Percentiles rank a stretch among this genome's conserved stretches.
Conservation (phyloP, 2,888 invertebrate species). For the Cheilosia scutellata region DNA sequence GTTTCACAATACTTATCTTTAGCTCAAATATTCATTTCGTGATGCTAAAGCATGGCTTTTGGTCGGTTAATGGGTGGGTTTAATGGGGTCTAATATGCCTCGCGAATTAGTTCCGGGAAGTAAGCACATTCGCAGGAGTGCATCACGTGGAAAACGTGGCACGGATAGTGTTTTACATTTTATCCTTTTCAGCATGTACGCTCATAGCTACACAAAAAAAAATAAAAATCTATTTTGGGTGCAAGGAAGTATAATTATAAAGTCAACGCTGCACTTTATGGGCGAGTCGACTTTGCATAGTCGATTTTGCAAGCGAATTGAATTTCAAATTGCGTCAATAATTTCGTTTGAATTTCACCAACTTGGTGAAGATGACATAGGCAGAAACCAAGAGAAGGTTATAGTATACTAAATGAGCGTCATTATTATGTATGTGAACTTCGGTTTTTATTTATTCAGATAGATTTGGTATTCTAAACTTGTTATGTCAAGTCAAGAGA, state of each 20-base stretch:
- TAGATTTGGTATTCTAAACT: too few species aligned
- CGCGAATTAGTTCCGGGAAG: conserved; percentile 3
- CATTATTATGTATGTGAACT: too few species aligned
- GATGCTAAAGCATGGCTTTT: conserved; percentile 26
- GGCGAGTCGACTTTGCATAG: too few species aligned
- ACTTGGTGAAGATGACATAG: too few species aligned
- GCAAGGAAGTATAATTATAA: neutral
- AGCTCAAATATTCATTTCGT: conserved; percentile 38
- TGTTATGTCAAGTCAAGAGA: too few species aligned
- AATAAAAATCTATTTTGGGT: neutral
- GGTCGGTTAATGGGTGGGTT: conserved; percentile 29
- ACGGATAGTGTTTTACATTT: neutral
- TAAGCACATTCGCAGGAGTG: neutral
- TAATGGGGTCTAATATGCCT: conserved; percentile 26
- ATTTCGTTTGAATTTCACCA: too few species aligned
- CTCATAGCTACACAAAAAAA: too few species aligned
- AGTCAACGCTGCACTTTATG: neutral
- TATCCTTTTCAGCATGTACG: neutral
- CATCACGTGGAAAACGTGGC: neutral
- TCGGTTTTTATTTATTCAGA: too few species aligned
- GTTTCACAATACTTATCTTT: conserved; percentile 1
- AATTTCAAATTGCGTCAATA: too few species aligned
- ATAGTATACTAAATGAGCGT: too few species aligned
- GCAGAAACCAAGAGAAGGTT: too few species aligned
- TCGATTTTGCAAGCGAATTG: too few species aligned